Conservation (phyloP, 2,797 vertebrate species). For the Amblyopsis hoosieri region DNA sequence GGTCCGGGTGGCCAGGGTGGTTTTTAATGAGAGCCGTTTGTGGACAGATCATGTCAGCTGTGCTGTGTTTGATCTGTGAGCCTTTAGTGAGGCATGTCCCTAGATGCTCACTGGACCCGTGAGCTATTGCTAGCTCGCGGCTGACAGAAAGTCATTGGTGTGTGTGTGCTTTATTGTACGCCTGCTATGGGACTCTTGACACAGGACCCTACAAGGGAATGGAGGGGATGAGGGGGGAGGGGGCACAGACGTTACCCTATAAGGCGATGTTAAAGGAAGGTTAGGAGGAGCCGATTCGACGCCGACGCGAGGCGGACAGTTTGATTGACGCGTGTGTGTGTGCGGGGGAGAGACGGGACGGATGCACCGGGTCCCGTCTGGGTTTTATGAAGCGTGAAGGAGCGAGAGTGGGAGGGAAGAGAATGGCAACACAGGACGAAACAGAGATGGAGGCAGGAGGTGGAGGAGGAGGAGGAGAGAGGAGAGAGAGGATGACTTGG, state of each 20-base stretch:
- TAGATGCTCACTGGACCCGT: conserved; percentile 20
- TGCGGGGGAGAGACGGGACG: conserved; percentile 36
- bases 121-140: conserved; percentile 32
- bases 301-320: conserved; percentile 61
- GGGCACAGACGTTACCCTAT: conserved; percentile 66
- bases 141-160: conserved; percentile 36
- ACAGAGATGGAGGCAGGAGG: conserved; percentile 39
- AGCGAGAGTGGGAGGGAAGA: conserved; percentile 69
- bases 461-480: conserved; percentile 22
- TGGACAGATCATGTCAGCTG: conserved; percentile 46
- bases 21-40: conserved; percentile 36
- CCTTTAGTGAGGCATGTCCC: conserved; percentile 52
- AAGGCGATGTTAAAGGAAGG: conserved; percentile 67
- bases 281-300: conserved; percentile 35
- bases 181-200: conserved; percentile 20
- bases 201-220: conserved; percentile 51
- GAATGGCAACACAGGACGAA: conserved; percentile 51
- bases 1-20: conserved; percentile 17
- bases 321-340: conserved; percentile 64
- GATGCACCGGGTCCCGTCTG: conserved; percentile 74
- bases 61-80: conserved; percentile 53
- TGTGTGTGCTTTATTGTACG: not conserved
- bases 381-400: conserved; percentile 77
- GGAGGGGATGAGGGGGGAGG: conserved; percentile 42
- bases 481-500: conserved; percentile 52